Evolutionary conservation across 2,113 vertebrate species (phyloP), one percentile per base, ranked within the genome.

Genomic region (Lepus americanus): DNA sequence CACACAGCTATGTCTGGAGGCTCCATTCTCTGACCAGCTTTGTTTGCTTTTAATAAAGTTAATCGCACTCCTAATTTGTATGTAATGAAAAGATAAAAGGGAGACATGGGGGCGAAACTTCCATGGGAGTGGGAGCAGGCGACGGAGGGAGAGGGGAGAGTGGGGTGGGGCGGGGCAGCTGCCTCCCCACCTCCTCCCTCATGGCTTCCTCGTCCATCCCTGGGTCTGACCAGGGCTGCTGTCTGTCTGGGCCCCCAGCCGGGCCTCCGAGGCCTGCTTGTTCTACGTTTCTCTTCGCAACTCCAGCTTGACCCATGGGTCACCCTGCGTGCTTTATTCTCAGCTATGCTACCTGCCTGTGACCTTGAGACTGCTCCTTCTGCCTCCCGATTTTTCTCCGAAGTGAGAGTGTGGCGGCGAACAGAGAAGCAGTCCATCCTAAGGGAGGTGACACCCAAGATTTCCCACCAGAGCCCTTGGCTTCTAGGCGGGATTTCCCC

Each of bases 41-140:
- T 92, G 64, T 77, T 81, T 93, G 78, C 94, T 95, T 92, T 76
- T 94, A 31, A 9, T 31, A 86, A 95, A 97, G 92, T 94, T 73
- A 31, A 93, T 96, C 82, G 6, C 69, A 8, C 53, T 97, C 69
- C 92, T 96, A 96, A 97, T 96, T 95, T 93, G 95, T 97, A 13
- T 8, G 29, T n/a, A 66, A 97, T 91, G 96, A 92, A 94, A 33
- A 3, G 13, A 33, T 22, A 55, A 97, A 97, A 78, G 74, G 63
- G 95, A 36, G 12, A 51, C 83, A 82, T 77, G 82, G 72, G 93
- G 93, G 92, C 4, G 11, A 73, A 31, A 22, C 92, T 94, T 95
- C 93, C 84, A 85, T 31, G 87, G 86, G 67, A 64, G 31, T 2
- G 61, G 84, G 83, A 88, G 73, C 63, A 87, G 72, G 1, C 63